phyloP scores from a whole-genome alignment of 37 sponge, comb jelly and placozoan species.

The Chondrilla cf. caribensis region DNA sequence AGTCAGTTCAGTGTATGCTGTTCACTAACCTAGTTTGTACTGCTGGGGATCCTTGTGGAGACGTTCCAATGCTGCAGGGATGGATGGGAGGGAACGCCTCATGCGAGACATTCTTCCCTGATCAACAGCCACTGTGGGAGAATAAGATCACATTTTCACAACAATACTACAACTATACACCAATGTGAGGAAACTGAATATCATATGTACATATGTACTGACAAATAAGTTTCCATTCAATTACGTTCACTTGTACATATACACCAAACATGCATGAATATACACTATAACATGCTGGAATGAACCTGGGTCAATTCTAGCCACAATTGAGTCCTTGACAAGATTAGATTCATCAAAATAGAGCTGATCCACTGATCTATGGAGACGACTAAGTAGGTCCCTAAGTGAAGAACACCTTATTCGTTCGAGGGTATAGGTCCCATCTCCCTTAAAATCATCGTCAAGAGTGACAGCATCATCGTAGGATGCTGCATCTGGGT shows the following conservation, averaged over 20 bases:
- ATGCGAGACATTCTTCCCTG: neutral
- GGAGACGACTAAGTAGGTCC: neutral
- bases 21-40: constrained; percentile 16
- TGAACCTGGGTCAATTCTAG: constrained; percentile 7
- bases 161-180: no score
- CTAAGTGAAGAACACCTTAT: neutral
- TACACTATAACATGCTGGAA: no score
- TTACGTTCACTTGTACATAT: no score
- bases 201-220: no score
- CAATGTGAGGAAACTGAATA: neutral
- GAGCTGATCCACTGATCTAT: neutral
- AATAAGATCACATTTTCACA: no score
- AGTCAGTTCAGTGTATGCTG: no score
- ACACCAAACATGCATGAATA: no score
- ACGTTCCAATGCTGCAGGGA: neutral
- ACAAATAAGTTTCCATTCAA: no score
- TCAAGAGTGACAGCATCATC: constrained; percentile 7
- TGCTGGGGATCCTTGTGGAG: constrained; percentile 31
- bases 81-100: constrained; percentile 26
- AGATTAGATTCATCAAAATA: neutral
- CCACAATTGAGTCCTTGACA: neutral
- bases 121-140: neutral
- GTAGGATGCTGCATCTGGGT: neutral
- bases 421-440: neutral
- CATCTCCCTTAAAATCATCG: constrained; percentile 1